These are phyloP conservation scores for Paraescarpia echinospica DNA, from an alignment of 1,140 invertebrate genomes.

Conservation along the genomic window DNA sequence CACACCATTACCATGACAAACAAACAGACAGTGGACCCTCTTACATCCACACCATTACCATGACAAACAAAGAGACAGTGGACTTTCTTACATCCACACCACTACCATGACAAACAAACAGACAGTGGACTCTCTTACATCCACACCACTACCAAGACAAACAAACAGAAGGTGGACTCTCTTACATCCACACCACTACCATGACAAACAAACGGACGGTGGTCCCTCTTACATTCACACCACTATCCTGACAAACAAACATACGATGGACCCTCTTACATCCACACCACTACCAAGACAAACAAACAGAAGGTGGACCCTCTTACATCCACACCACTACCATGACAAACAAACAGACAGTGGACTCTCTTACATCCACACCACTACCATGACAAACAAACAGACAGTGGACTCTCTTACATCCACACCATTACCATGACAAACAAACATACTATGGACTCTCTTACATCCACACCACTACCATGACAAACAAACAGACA, in stretches of 20 bases:
- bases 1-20: background rate
- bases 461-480: background rate
- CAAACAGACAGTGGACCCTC: background rate
- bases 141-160: background rate
- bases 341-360: background rate
- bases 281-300: background rate
- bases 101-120: background rate
- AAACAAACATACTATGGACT: background rate
- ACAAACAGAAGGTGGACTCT: background rate
- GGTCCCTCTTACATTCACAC: background rate
- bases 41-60: background rate
- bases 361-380: background rate
- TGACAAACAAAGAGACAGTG: background rate
- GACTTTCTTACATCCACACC: background rate
- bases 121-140: background rate
- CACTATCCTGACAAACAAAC: background rate
- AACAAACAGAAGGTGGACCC: background rate
- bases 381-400: background rate
- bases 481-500: background rate
- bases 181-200: background rate
- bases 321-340: background rate
- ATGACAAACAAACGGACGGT: background rate
- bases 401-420: background rate
- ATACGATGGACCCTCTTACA: background rate
- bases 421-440: too few species aligned